Percentiles rank a stretch among this genome's conserved stretches.
Evolutionary conservation across 2,888 invertebrate genomes (phyloP).

Genomic region (Syrphus vitripennis): DNA sequence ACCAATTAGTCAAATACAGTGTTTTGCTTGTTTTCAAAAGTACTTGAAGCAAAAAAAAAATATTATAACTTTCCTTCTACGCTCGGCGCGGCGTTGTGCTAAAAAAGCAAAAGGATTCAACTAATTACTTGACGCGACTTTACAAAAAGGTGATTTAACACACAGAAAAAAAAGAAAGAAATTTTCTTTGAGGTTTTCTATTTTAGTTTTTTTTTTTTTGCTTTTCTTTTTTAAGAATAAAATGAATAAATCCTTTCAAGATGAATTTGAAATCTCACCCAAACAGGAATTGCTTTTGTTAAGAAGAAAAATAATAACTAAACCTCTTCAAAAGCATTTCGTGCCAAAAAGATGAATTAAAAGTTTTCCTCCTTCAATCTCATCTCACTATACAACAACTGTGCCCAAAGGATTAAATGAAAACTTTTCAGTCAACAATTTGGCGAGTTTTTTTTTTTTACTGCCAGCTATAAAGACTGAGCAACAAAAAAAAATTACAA

Average conservation of each 20-base stretch:
- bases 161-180: not conserved
- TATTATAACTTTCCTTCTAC: not conserved
- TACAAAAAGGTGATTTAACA: constrained; percentile 25
- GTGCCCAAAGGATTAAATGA: constrained; percentile 28
- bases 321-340: not conserved
- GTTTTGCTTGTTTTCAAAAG: constrained; percentile 25
- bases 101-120: constrained; percentile 26
- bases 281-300: constrained; percentile 29
- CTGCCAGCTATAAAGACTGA: not conserved
- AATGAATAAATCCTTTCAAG: constrained; percentile 36
- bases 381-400: not conserved
- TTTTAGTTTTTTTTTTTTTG: not conserved
- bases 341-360: constrained; percentile 38
- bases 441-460: constrained; percentile 4
- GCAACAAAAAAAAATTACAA: constrained; percentile 12
- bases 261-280: constrained; percentile 31
- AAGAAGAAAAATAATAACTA: not conserved
- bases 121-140: constrained; percentile 50
- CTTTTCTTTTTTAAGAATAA: not conserved
- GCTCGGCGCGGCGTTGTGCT: not conserved
- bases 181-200: not conserved
- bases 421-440: constrained; percentile 66
- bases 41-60: not conserved
- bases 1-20: constrained; percentile 58
- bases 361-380: constrained; percentile 34